Base-by-base conservation (phyloP, 2,797 vertebrate species). In the Rhinogobio ventralis region DNA sequence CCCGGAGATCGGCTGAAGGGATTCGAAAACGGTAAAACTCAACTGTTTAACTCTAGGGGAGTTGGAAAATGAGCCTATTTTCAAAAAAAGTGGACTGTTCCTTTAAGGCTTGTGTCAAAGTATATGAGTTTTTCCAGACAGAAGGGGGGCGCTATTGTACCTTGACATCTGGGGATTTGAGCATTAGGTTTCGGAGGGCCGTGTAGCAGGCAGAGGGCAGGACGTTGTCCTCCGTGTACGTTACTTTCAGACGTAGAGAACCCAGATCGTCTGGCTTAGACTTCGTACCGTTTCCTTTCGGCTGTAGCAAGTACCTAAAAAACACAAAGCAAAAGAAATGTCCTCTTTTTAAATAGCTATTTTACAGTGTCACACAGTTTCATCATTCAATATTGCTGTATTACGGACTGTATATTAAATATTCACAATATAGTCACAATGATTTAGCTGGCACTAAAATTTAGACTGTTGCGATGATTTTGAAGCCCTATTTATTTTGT, bases 221-320 rank as follows among this genome's bases (percentile, higher is more conserved):
- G 79, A 99, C 97, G 17, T 90, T 97, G 93, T 99, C 98, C 94
- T 99, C 98, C 76, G 97, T 97, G 89, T 99, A 99, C 91, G 95
- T 97, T 90, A 99, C 96, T 89, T 98, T 98, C 90, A 99, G 91
- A 49, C 98, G 95, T 89, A 99, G 93, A 3, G 97, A 99, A 25
- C 98, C 98, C 81, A 98, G 92, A 90, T 99, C 98, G 87, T 99
- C 98, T 20, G 93, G 94, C 93, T 98, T 99, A 42, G 96, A 96
- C 89, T 99, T 99, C 91, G 95, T 98, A 90, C 98, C 97, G 67
- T 97, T 99, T 90, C 98, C 97, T 95, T 96, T 97, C 53, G 98
- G 98, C 83, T 97, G 97, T 71, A 99, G 95, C 87, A 99, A 96
- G 93, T 99, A 99, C 98, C 98, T 99, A 80, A 10, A 20, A 85